Evolutionary conservation across 2,888 invertebrate genomes (phyloP), one percentile per base, ranked within the genome.

Genomic region (Caenorhabditis zanzibari): DNA sequence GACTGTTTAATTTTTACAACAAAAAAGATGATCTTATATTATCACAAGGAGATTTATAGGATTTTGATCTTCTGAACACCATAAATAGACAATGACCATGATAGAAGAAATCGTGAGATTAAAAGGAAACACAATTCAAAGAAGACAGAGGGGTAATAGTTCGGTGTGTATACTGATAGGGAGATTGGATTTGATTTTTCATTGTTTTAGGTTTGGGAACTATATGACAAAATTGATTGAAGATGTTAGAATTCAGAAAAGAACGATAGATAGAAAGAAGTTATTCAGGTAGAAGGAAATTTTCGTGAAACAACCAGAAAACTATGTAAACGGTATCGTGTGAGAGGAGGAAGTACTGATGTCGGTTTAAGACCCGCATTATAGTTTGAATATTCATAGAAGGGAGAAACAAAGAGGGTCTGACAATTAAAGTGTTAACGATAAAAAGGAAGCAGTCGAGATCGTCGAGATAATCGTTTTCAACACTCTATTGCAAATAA

Each of bases 21-120:
- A 44, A 1, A 44, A n/a, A 12, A 38, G 12, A 26, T 10, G 10
- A 19, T 9, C 35, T 22, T 16, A 35, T 49, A 68, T 5, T 54
- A 35, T 69, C 49, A 77, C 54, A 61, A 54, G 49, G 47, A 26
- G 49, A 19, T 77, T 69, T 69, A 63, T 77, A 28, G 24, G 14
- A 52, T 54, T 24, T 47, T n/a, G 16, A 38, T 22, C 16, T 32
- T 76, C 49, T 52, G 16, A 63, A 68, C 71, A 63, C 58, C 35
- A 26, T 61, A 66, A 19, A 58, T 54, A 24, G 59, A 54, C 35
- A 44, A 22, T 32, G 22, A 47, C 38, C 41, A 79, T 61, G 41
- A 71, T 52, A 19, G 52, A 41, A 6, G 26, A 44, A 56, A 38
- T 19, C 26, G 24, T 64, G 64, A 49, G 66, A 66, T 49, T 28